A percentile compares a stretch with the other conserved stretches of the same genome.
phyloP scores from a whole-genome alignment of 2,888 invertebrate genomes.

The Oeneis ivallda region DNA sequence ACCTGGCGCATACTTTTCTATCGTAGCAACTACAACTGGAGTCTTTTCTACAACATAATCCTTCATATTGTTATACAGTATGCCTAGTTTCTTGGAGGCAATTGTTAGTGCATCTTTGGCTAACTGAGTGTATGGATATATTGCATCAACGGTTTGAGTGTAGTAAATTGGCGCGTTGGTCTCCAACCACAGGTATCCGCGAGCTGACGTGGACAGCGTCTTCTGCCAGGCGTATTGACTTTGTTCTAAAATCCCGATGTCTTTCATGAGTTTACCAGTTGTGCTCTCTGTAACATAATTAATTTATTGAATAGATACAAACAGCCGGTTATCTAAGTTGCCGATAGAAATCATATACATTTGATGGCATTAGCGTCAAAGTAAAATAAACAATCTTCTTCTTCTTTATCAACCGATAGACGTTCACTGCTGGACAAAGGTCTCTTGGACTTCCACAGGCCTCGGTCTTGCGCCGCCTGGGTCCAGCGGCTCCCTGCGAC shows the following conservation, averaged over 20 bases:
- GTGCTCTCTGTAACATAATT: slow-evolving; percentile 78
- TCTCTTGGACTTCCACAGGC: no score
- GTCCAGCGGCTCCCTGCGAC: no score
- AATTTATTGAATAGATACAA: no score
- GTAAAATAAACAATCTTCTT: no score
- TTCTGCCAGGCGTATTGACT: slow-evolving; percentile 84
- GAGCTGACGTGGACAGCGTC: slow-evolving; percentile 81
- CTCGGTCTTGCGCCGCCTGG: no score
- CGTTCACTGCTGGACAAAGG: no score
- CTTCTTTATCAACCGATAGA: no score
- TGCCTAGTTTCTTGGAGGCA: slow-evolving; percentile 74
- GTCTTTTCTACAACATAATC: slow-evolving; percentile 78
- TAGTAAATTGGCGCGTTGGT: slow-evolving; percentile 86
- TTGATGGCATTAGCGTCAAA: no score
- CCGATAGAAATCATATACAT: no score
- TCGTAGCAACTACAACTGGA: slow-evolving; percentile 66
- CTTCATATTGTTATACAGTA: slow-evolving; percentile 72
- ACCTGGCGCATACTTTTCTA: slow-evolving; percentile 89
- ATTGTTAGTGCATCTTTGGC: slow-evolving; percentile 81
- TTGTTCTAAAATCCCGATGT: slow-evolving; percentile 84
- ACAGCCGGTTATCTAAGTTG: no score
- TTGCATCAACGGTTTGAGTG: slow-evolving; percentile 74
- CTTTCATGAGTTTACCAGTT: slow-evolving; percentile 84
- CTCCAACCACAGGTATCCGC: slow-evolving; percentile 85
- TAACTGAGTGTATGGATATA: slow-evolving; percentile 84